Evolutionary conservation across 2,888 invertebrate species (phyloP).

Genomic region (Antheraea yamamai): DNA sequence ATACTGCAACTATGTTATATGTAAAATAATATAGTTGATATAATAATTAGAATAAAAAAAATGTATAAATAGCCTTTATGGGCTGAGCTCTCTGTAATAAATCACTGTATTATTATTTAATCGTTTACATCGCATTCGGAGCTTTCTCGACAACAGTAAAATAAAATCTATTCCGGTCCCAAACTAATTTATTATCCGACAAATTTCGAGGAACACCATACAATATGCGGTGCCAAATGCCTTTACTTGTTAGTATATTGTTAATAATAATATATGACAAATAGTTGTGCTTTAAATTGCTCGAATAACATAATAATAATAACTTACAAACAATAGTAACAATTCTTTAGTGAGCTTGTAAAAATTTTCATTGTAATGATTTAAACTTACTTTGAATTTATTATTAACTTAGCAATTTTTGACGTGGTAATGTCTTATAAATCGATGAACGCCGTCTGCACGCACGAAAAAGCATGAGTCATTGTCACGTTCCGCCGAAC

Average conservation of each 20-base stretch:
- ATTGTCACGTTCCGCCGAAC: too few species aligned
- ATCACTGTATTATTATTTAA: neutral
- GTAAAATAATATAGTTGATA: neutral
- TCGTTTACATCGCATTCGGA: neutral
- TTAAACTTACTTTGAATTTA: too few species aligned
- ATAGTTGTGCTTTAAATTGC: neutral
- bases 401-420: too few species aligned
- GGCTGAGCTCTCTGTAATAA: too few species aligned
- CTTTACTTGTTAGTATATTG: conserved; percentile 33
- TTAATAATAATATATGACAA: conserved; percentile 14
- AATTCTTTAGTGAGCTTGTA: neutral
- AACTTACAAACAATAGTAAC: neutral
- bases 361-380: neutral
- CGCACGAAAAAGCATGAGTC: too few species aligned
- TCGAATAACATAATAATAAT: neutral
- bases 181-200: conserved; percentile 50
- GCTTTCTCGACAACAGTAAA: conserved; percentile 26
- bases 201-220: conserved; percentile 42
- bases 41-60: neutral
- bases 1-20: too few species aligned
- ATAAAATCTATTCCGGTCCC: conserved; percentile 44
- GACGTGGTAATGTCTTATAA: too few species aligned
- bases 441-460: too few species aligned
- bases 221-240: conserved; percentile 42
- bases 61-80: neutral